Conservation (phyloP, 2,888 invertebrate genomes). For the Dasysyrphus albostriatus region DNA sequence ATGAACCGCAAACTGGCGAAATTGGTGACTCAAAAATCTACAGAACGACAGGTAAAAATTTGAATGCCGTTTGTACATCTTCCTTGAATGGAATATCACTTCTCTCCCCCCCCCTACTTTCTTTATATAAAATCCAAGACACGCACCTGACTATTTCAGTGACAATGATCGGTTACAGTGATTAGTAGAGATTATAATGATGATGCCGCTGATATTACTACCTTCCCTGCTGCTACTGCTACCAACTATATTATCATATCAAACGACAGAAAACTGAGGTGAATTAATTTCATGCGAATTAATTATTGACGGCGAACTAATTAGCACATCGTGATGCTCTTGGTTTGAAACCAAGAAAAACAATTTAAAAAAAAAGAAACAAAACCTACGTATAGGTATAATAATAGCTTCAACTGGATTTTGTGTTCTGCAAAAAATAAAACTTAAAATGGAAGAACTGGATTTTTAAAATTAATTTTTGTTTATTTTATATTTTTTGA, state of each 20-base stretch:
- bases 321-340: constrained; percentile 64
- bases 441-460: neutral
- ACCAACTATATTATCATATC: constrained; percentile 20
- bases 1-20: no score
- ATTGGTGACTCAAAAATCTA: no score
- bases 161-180: constrained; percentile 44
- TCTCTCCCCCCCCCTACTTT: neutral
- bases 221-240: constrained; percentile 24
- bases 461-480: constrained; percentile 3
- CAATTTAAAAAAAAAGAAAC: neutral
- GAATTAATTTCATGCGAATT: constrained; percentile 70
- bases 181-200: constrained; percentile 52
- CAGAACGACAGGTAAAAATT: no score
- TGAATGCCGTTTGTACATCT: no score
- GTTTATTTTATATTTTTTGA: constrained; percentile 23
- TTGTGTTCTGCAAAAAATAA: constrained; percentile 21
- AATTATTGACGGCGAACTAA: constrained; percentile 67
- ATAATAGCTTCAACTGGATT: constrained; percentile 48
- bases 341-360: neutral
- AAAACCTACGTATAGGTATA: neutral
- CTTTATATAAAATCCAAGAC: neutral
- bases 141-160: constrained; percentile 8
- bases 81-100: no score
- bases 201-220: constrained; percentile 39
- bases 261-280: constrained; percentile 29